These are phyloP conservation scores for Rhinoptilus africanus DNA, from an alignment of 2,113 vertebrate species.

Conservation along the genomic window DNA sequence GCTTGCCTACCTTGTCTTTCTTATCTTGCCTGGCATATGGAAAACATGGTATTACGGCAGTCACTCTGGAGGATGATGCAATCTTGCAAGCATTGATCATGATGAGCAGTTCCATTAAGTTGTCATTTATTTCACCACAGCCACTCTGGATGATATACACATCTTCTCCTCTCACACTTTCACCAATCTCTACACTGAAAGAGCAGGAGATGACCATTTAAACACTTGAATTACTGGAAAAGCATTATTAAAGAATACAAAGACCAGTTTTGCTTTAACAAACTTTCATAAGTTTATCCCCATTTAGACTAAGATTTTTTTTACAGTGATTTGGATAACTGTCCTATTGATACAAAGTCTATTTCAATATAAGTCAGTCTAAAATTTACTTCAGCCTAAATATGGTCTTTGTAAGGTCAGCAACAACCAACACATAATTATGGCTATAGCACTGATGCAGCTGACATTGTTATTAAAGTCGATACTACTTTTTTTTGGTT, in stretches of 20 bases:
- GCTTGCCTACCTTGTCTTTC: slow-evolving; percentile 81
- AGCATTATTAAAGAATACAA: background rate
- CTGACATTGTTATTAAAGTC: background rate
- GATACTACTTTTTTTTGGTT: background rate
- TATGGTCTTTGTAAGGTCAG: background rate
- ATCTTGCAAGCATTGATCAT: slow-evolving; percentile 89
- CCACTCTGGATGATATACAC: slow-evolving; percentile 85
- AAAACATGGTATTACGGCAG: slow-evolving; percentile 84
- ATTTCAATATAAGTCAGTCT: background rate
- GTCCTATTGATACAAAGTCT: background rate
- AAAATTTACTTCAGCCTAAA: background rate
- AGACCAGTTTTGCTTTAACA: background rate
- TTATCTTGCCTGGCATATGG: slow-evolving; percentile 84
- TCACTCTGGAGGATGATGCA: slow-evolving; percentile 81
- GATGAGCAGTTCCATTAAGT: slow-evolving; percentile 85
- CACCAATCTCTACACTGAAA: slow-evolving; percentile 82
- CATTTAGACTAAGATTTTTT: background rate
- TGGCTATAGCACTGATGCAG: background rate
- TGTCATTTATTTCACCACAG: slow-evolving; percentile 85
- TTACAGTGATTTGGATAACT: fast-evolving
- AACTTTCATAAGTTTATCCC: background rate
- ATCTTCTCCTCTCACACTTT: slow-evolving; percentile 84
- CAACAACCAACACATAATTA: background rate
- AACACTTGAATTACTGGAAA: background rate
- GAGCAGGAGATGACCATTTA: background rate